Evolutionary conservation across 2,888 invertebrate species (phyloP).

Genomic region (Ramazzottius varieornatus): DNA sequence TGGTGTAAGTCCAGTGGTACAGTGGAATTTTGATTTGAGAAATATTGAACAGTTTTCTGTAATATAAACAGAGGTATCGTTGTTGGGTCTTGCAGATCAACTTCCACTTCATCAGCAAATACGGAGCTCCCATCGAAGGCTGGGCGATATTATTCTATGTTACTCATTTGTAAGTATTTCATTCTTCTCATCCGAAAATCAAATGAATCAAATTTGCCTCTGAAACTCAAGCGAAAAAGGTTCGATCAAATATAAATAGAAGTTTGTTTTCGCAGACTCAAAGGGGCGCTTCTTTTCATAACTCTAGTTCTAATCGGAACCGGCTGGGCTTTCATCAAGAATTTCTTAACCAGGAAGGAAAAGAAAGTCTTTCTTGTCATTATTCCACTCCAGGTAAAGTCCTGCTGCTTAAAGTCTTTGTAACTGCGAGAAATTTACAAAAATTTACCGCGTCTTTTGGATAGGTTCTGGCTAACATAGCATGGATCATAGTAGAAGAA

Average conservation of each 20-base stretch:
- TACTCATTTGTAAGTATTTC: slow-evolving; percentile 57
- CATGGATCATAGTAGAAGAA: slow-evolving; percentile 85
- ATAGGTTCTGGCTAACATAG: slow-evolving; percentile 79
- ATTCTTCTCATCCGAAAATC: slow-evolving; percentile 6
- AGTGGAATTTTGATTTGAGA: slow-evolving; percentile 1
- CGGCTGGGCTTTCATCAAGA: slow-evolving; percentile 96
- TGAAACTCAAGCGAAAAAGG: too few relatives aligned
- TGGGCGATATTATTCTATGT: slow-evolving; percentile 95
- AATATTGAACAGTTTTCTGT: background rate
- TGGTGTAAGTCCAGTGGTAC: slow-evolving; percentile 28
- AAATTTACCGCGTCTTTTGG: slow-evolving; percentile 1
- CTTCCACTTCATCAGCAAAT: slow-evolving; percentile 60
- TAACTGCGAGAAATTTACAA: background rate
- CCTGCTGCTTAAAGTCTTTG: too few relatives aligned
- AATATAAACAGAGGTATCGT: background rate
- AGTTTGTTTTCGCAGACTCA: slow-evolving; percentile 33
- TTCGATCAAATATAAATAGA: background rate
- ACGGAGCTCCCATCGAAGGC: slow-evolving; percentile 75
- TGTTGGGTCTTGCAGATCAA: slow-evolving; percentile 21
- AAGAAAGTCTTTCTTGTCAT: slow-evolving; percentile 91
- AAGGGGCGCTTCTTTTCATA: slow-evolving; percentile 74
- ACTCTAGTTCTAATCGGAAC: slow-evolving; percentile 87
- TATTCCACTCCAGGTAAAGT: slow-evolving; percentile 62
- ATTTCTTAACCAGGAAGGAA: slow-evolving; percentile 77
- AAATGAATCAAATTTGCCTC: too few relatives aligned